Base-by-base conservation (phyloP, 2,888 invertebrate species). In the Phyto melanocephala region DNA sequence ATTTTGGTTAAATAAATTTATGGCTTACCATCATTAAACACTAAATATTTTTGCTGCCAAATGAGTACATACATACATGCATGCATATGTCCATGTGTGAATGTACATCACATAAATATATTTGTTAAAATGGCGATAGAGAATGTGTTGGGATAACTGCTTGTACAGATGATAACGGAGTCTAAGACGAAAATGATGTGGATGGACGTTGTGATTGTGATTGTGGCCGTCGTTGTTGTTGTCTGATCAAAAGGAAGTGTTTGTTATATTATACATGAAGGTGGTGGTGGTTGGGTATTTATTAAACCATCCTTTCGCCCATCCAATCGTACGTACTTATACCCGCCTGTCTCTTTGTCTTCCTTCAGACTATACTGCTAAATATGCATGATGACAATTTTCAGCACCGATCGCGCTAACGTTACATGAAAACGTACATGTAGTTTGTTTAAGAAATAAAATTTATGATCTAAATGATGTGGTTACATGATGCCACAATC, bases 401-500 rank as follows among this genome's bases (percentile, higher is more conserved):
- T 79, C 71, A 82, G 79, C 82, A 80, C 82, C 80, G 82, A 82
- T 82, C 82, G 82, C 82, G 82, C 75, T 76, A 82, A 82, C 82
- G 71, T 82, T 71, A 82, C 82, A 82, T 82, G 75, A 80, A 82
- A 80, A 62, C 71, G 80, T 76, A 82, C 82, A 80, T 82, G 80
- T 56, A 71, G 75, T 75, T 76, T 60, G 80, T 65, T 40, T 40
- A 67, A 58, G 58, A 70, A 75, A 62, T 62, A 76, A 84, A 84
- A 85, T 85, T 85, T 85, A 85, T 85, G 85, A 84, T 84, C 84
- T 81, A 83, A 85, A 84, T 81, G 81, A 77, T 79, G 80, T 62
- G 80, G 86, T 85, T 86, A 86, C 86, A 86, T 84, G 86, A 86
- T 86, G 84, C 86, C 81, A 85, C 86, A 85, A 86, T 86, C 85